Evolutionary conservation across 2,797 vertebrate genomes (phyloP).

Genomic region (Neopelma chrysocephalum): DNA sequence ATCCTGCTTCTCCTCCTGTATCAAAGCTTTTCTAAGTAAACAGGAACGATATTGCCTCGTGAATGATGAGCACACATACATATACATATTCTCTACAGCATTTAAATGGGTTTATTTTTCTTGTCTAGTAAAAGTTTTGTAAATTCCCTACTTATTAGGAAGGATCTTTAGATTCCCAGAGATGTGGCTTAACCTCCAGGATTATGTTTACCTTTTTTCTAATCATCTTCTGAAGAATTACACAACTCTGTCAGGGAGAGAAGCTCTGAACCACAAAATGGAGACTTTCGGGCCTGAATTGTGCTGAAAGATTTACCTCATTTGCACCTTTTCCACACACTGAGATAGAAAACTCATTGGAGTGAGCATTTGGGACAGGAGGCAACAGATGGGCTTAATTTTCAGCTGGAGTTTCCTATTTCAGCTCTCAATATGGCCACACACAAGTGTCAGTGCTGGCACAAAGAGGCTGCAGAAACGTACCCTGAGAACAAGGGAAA

Average conservation of each 20-base stretch:
- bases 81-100: rapidly evolving
- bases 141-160: not conserved
- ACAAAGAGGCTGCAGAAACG: not conserved
- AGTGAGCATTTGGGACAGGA: not conserved
- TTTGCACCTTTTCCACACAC: not conserved
- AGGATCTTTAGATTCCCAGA: not conserved
- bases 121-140: not conserved
- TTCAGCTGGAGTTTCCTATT: not conserved
- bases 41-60: not conserved
- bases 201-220: not conserved
- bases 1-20: not conserved
- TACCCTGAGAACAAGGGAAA: not conserved
- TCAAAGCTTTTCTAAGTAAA: not conserved
- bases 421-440: not conserved
- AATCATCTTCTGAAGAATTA: not conserved
- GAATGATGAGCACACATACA: not conserved
- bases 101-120: not conserved
- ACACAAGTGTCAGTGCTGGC: not conserved
- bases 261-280: not conserved
- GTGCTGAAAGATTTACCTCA: not conserved
- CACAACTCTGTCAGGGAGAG: not conserved
- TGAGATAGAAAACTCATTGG: not conserved
- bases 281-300: not conserved
- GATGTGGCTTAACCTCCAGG: not conserved
- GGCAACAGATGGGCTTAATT: not conserved